A percentile compares a stretch with the other conserved stretches of the same genome.
Evolutionary conservation across 2,888 invertebrate species (phyloP).

Genomic region (Cephus runcator): DNA sequence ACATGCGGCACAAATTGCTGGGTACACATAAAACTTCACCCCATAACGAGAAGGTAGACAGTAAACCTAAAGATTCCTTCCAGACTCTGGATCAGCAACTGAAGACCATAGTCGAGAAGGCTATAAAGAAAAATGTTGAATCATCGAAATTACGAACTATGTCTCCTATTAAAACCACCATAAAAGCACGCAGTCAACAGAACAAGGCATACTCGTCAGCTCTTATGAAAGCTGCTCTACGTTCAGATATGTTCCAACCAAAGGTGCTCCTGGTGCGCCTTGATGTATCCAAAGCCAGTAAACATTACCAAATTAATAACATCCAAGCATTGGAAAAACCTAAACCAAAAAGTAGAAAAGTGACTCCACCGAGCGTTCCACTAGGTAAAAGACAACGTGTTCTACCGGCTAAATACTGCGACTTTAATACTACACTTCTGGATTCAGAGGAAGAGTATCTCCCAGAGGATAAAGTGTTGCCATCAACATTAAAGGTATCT

Average conservation of each 20-base stretch:
- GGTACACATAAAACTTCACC: neutral
- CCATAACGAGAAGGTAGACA: constrained; percentile 1
- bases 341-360: constrained; percentile 22
- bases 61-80: constrained; percentile 33
- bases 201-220: constrained; percentile 39
- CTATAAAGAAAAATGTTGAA: constrained; percentile 55
- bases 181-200: neutral
- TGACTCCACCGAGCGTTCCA: constrained; percentile 31
- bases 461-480: neutral
- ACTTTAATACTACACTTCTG: constrained; percentile 41
- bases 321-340: constrained; percentile 24
- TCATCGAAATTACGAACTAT: constrained; percentile 29
- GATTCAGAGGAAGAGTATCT: constrained; percentile 18
- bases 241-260: constrained; percentile 54
- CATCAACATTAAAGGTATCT: neutral
- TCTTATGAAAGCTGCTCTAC: constrained; percentile 45
- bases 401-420: constrained; percentile 43
- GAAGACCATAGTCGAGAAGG: constrained; percentile 53
- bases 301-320: constrained; percentile 40
- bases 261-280: constrained; percentile 47
- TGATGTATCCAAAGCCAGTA: constrained; percentile 36
- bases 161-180: neutral
- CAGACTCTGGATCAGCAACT: constrained; percentile 50
- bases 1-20: constrained; percentile 43
- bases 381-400: constrained; percentile 42